phyloP scores from a whole-genome alignment of 2,797 vertebrate genomes.

The Leucoraja ocellata region DNA sequence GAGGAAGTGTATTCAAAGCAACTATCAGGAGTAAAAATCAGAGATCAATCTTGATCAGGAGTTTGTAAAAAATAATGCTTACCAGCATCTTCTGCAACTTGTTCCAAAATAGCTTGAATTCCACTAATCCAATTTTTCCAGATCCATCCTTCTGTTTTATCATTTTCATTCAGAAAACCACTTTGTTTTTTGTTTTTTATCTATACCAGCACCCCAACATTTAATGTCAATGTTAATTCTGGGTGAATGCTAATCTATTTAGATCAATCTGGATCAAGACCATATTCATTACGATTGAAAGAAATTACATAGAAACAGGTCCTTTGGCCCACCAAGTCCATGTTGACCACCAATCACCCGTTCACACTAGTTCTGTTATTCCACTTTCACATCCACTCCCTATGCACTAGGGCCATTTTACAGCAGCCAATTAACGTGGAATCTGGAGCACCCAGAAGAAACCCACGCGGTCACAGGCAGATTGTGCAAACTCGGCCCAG shows the following conservation, averaged over 20 bases:
- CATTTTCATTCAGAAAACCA: constrained; percentile 19
- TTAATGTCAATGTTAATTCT: neutral
- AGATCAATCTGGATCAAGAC: neutral
- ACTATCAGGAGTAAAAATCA: neutral
- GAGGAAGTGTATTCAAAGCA: neutral
- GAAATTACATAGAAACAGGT: too few relatives aligned
- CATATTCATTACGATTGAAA: too few relatives aligned
- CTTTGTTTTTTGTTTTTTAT: neutral
- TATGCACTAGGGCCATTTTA: too few relatives aligned
- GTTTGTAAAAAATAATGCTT: constrained; percentile 39
- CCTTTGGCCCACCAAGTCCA: too few relatives aligned
- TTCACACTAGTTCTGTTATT: too few relatives aligned
- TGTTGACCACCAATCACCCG: too few relatives aligned
- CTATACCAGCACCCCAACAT: too few relatives aligned
- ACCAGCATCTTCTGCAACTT: constrained; percentile 78
- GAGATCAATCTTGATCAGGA: neutral
- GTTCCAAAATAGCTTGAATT: constrained; percentile 77
- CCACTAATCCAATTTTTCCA: constrained; percentile 74
- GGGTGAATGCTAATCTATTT: neutral
- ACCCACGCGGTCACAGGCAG: too few relatives aligned
- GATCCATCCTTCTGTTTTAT: constrained; percentile 63
- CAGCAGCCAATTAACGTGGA: too few relatives aligned
- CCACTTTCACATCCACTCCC: too few relatives aligned
- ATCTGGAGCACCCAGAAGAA: too few relatives aligned
- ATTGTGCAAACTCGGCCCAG: too few relatives aligned